Percentiles rank a stretch among this genome's conserved stretches.
Conservation (phyloP, 1,140 invertebrate species). For the Ridgeia piscesae region DNA sequence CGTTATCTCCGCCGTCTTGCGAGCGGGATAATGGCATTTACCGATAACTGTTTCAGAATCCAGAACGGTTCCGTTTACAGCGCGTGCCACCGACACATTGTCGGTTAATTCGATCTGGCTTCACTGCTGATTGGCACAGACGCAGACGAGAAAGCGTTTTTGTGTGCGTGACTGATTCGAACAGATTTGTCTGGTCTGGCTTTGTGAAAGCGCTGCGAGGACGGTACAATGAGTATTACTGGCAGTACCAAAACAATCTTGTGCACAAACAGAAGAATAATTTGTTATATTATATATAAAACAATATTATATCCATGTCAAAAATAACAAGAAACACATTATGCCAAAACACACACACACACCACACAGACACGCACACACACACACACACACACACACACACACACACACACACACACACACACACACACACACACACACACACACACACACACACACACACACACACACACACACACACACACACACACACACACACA, state of each 20-base stretch:
- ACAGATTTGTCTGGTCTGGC: not conserved
- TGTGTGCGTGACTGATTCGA: not conserved
- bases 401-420: no score
- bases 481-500: no score
- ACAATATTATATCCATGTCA: no score
- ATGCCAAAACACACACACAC: no score
- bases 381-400: no score
- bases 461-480: no score
- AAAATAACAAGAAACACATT: no score
- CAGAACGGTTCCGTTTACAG: not conserved
- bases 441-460: no score
- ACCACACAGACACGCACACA: no score
- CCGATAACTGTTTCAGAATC: not conserved
- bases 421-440: no score
- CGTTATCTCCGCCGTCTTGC: not conserved
- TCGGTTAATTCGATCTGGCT: not conserved
- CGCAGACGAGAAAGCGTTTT: not conserved
- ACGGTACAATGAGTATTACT: not conserved
- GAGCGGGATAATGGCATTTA: not conserved
- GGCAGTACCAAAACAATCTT: not conserved
- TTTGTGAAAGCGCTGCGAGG: not conserved
- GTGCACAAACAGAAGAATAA: no score
- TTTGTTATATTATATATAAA: no score
- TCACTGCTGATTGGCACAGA: not conserved
- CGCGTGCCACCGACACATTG: not conserved